Base-by-base conservation (phyloP, 2,888 invertebrate genomes). In the Troglohyphantes excavatus region DNA sequence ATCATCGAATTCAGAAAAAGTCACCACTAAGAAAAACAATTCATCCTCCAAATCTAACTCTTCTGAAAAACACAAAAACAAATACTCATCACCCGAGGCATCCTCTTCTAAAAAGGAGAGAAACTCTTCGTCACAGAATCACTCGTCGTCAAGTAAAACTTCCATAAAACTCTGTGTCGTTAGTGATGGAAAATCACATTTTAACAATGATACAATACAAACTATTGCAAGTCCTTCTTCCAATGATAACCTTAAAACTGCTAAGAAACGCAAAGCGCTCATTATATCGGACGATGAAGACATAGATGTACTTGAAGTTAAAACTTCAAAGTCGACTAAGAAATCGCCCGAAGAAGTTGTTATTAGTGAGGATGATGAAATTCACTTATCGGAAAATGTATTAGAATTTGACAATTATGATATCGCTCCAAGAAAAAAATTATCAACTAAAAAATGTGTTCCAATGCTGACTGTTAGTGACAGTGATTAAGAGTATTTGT, bases 401-500 rank as follows among this genome's bases (percentile, higher is more conserved):
- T 19, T 82, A 21, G n/a, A 82, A 19, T 75, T 82, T 82, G 82
- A 76, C 43, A 75, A 76, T 68, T 75, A 68, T 63, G 70, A 68
- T 33, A n/a, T 70, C 19, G 67, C 29, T 39, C n/a, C 59, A 29
- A 29, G 29, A 59, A 68, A 21, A 88, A 61, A 9, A 70, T 26
- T 11, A 26, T 11, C 33, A 11, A 43, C 63, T 2, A 73, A 65
- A 46, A n/a, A n/a, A 11, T 13, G 21, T 21, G 53, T 76, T 21
- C 82, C 46, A 1, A 81, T 39, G 17, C 26, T 89, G 27, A 59
- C 65, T 63, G 75, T 89, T 7, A 88, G 68, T 76, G 88, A 89
- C 21, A 89, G 88, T 76, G 68, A 89, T 27, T 85, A 33, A 78
- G 39, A 39, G 63, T 7, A 17, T 1, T n/a, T 29, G 61, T 43